Base-by-base conservation (phyloP, 1,140 invertebrate genomes). In the Scaptomyza graminum region DNA sequence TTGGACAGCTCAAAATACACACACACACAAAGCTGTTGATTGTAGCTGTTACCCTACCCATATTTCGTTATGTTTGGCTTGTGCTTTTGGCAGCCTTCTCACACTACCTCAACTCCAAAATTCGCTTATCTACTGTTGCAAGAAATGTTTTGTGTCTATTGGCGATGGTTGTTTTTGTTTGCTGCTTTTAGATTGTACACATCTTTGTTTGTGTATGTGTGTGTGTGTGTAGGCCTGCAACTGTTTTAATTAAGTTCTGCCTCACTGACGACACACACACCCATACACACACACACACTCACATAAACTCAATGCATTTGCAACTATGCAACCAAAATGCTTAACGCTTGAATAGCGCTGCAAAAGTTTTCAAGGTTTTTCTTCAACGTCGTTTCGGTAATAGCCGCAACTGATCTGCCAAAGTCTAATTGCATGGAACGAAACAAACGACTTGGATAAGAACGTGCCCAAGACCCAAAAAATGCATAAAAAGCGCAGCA, bases 361-460 rank as follows among this genome's bases (percentile, higher is more conserved):
- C 52, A 69, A 73, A 34, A 76, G 62, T 74, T 54, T 72, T 66
- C 60, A 68, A 79, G 78, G 68, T 61, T 67, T 46, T 16, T 22
- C 31, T 34, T 34, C 31, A 34, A 8, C 31, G 31, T 43, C 47
- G 65, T 18, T 63, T 67, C 37, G 70, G 47, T 43, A 74, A 72
- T 67, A 64, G 79, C 79, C 55, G 55, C 55, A 57, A 57, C 55
- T 57, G 83, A 87, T 82, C 82, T 88, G 76, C 79, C 83, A 83
- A 82, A 88, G 76, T 88, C 83, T 88, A 88, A 88, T 88, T 88
- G 83, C 83, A 79, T 74, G 83, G 83, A 88, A 88, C 79, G 76
- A 89, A 88, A 84, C 79, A 88, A 88, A 89, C 84, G 73, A 88
- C 84, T 87, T 83, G 83, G 83, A 88, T 79, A 87, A 87, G 72